Conservation (phyloP, 2,888 invertebrate species). For the Lasioglossum pauxillum region DNA sequence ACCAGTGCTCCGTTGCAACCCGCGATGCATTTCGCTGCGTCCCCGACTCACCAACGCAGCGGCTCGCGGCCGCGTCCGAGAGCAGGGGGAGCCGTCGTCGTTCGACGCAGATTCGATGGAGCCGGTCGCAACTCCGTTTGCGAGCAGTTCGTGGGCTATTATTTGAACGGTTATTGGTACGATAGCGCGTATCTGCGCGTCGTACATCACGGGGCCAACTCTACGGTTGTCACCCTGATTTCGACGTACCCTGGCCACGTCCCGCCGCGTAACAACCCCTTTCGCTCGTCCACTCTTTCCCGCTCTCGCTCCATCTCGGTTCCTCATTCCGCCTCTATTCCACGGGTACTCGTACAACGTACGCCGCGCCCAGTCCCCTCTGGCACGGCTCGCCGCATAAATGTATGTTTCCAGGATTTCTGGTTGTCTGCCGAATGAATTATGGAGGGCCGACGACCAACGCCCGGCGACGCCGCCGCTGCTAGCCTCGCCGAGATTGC, state of each 20-base stretch:
- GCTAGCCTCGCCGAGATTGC: slow-evolving; percentile 62
- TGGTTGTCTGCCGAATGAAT: slow-evolving; percentile 78
- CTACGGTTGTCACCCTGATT: slow-evolving; percentile 81
- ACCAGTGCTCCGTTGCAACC: neutral
- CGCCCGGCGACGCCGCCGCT: slow-evolving; percentile 58
- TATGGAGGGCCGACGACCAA: slow-evolving; percentile 72
- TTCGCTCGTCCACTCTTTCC: slow-evolving; percentile 37
- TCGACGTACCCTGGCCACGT: slow-evolving; percentile 52
- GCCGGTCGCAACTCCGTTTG: slow-evolving; percentile 49
- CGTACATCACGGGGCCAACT: slow-evolving; percentile 81
- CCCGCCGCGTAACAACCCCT: slow-evolving; percentile 38
- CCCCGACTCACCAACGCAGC: neutral
- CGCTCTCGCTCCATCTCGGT: slow-evolving; percentile 25
- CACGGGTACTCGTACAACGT: slow-evolving; percentile 59
- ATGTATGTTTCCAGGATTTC: slow-evolving; percentile 79
- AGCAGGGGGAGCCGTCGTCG: neutral
- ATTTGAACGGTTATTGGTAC: slow-evolving; percentile 82
- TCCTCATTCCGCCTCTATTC: slow-evolving; percentile 45
- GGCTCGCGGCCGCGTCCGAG: neutral
- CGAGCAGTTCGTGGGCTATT: slow-evolving; percentile 77
- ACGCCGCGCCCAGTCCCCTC: slow-evolving; percentile 61
- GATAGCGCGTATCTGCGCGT: slow-evolving; percentile 80
- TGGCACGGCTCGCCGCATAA: slow-evolving; percentile 74
- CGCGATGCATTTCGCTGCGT: neutral
- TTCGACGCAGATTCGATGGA: slow-evolving; percentile 49